Conservation (phyloP, 1,140 invertebrate genomes). For the Leptopilina boulardi region DNA sequence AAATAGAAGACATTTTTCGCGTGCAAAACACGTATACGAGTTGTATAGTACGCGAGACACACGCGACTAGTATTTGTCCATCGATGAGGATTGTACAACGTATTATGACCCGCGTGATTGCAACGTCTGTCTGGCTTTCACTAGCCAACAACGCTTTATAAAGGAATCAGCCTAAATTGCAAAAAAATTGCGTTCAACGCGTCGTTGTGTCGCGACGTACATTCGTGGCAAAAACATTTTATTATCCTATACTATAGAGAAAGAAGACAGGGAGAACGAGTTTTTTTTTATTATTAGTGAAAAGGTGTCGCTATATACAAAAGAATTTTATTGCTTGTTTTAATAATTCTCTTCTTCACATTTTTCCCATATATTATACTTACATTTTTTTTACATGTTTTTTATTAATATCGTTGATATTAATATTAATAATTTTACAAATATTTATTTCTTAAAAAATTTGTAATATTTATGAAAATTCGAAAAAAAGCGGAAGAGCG, state of each 20-base stretch:
- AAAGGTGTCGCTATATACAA: neutral
- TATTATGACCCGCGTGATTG: neutral
- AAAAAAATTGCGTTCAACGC: neutral
- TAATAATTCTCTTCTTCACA: too few species aligned
- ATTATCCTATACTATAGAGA: neutral
- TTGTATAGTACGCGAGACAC: neutral
- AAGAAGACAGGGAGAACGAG: neutral
- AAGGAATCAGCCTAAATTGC: slow-evolving; percentile 29
- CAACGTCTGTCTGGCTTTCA: slow-evolving; percentile 9
- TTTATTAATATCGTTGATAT: too few species aligned
- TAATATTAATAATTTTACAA: too few species aligned
- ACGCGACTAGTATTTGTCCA: slow-evolving; percentile 26
- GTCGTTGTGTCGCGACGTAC: neutral
- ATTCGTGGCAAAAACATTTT: neutral
- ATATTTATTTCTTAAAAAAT: too few species aligned
- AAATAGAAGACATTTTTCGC: neutral
- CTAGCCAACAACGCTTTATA: neutral
- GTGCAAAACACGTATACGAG: slow-evolving; percentile 28
- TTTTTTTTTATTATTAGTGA: neutral
- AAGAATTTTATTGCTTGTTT: neutral
- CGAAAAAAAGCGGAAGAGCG: slow-evolving; percentile 5
- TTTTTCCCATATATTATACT: too few species aligned
- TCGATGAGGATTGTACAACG: slow-evolving; percentile 2
- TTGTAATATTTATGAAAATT: too few species aligned
- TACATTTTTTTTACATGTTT: too few species aligned